Evolutionary conservation across 2,888 invertebrate genomes (phyloP).

Genomic region (Sussaba pulchella): DNA sequence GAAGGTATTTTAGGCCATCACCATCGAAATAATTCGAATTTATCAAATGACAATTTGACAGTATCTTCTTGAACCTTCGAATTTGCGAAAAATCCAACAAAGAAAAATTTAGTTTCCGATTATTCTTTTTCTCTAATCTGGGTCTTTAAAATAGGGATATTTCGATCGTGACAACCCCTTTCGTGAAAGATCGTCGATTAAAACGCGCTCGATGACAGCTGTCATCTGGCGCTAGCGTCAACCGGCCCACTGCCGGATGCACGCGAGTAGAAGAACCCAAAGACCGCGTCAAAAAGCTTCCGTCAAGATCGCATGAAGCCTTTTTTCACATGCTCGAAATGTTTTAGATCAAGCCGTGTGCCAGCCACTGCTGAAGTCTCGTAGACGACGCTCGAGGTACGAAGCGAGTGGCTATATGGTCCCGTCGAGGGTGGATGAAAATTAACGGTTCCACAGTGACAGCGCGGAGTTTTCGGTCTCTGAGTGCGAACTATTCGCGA

Average conservation of each 20-base stretch:
- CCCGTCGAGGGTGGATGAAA: background rate
- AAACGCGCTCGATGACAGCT: background rate
- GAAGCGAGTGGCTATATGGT: background rate
- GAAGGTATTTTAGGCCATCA: no score
- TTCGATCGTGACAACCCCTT: background rate
- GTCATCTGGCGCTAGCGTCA: no score
- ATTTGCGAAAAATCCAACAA: no score
- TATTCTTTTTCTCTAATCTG: no score
- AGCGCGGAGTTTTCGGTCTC: constrained; percentile 23
- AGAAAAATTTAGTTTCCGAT: no score
- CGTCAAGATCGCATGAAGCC: background rate
- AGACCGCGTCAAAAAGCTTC: background rate
- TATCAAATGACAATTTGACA: no score
- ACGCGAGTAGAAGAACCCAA: background rate
- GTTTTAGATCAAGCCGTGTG: background rate
- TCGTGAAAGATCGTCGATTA: background rate
- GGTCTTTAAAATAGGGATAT: background rate
- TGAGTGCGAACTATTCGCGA: constrained; percentile 11
- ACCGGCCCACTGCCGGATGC: background rate
- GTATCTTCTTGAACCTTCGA: no score
- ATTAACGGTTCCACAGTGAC: constrained; percentile 1
- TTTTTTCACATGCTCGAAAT: background rate
- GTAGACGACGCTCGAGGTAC: background rate
- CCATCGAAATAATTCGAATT: no score
- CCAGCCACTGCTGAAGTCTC: background rate